Conservation (phyloP, 2,113 vertebrate species). For the Zosterops lateralis region DNA sequence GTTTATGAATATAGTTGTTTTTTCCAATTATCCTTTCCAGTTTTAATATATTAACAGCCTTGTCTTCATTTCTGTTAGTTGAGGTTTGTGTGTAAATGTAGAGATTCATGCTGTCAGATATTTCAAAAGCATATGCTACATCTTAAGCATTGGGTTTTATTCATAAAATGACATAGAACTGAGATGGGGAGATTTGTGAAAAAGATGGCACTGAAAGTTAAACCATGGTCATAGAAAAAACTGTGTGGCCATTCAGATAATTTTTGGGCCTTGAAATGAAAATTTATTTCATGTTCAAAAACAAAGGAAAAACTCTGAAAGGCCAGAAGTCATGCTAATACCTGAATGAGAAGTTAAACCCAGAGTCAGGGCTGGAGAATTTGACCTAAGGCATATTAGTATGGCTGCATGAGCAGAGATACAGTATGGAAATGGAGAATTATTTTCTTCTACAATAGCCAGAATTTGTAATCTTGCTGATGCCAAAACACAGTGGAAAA, state of each 20-base stretch:
- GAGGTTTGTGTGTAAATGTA: neutral
- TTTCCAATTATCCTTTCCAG: conserved; percentile 2
- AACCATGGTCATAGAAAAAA: neutral
- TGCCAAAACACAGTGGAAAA: neutral
- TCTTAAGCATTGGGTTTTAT: neutral
- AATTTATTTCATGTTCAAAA: neutral
- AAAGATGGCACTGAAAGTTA: neutral
- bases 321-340: neutral
- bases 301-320: neutral
- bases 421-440: neutral
- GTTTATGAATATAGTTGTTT: conserved; percentile 38
- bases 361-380: neutral
- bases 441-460: neutral
- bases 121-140: neutral
- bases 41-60: neutral
- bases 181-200: neutral
- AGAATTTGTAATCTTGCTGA: neutral
- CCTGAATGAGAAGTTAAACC: neutral
- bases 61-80: neutral
- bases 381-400: neutral
- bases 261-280: neutral
- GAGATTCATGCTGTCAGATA: neutral
- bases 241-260: neutral
- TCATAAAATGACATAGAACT: neutral
- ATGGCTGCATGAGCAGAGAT: neutral